Percentiles rank a stretch among this genome's conserved stretches.
These are phyloP conservation scores for Lasioglossum albipes DNA, from an alignment of 1,140 invertebrate genomes.

Conservation along the genomic window DNA sequence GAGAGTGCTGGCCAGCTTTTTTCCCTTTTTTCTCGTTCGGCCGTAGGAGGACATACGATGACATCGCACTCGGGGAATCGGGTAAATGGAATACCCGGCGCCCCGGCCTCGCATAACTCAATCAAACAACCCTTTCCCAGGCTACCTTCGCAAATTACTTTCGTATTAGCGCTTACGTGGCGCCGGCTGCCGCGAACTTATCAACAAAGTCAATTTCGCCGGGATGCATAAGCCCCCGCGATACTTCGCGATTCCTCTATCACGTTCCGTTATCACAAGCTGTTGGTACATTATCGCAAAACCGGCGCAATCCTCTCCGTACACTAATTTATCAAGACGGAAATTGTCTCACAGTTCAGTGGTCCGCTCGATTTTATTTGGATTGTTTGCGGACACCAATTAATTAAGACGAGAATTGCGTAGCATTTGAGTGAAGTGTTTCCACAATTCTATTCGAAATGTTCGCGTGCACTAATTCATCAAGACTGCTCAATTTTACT, in stretches of 20 bases:
- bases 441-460: no score
- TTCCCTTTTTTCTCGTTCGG: background rate
- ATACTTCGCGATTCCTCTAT: background rate
- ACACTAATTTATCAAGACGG: no score
- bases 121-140: conserved; percentile 21
- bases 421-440: no score
- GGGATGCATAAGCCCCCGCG: background rate
- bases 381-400: no score
- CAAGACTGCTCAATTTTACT: no score
- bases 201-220: conserved; percentile 35
- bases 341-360: no score
- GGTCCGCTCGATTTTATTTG: no score
- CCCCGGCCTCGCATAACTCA: conserved; percentile 20
- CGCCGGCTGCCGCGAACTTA: conserved; percentile 1
- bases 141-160: conserved; percentile 38
- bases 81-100: conserved; percentile 23
- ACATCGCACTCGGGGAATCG: background rate
- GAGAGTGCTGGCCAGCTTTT: background rate
- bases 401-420: no score
- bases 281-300: background rate
- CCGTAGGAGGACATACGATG: no score
- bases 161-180: conserved; percentile 28
- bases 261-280: background rate
- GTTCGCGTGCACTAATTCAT: no score
- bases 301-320: no score